Evolutionary conservation across 1,140 invertebrate species (phyloP), one percentile per base, ranked within the genome.

Genomic region (Zaprionus nigranus): DNA sequence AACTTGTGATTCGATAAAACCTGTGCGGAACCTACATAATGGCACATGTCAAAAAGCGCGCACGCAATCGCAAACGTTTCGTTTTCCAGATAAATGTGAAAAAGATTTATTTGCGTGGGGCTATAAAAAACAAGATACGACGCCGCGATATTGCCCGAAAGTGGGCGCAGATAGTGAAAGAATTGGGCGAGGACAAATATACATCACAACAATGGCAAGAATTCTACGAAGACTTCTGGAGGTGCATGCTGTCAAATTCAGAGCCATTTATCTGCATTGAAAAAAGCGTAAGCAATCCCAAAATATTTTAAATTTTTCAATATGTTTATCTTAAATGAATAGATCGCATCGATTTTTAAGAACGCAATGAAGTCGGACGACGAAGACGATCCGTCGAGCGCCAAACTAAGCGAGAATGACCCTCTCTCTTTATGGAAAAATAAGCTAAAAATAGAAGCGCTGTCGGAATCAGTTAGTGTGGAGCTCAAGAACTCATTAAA

Each of bases 31-130:
- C 24, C 40, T 36, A 43, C n/a, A 60, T 69, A 74, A 74, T 65
- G 71, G 71, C 49, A 74, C 57, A 22, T 69, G 57, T 43, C 9
- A 30, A 57, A 54, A 59, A 20, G 34, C n/a, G 58, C 17, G 61
- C 11, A 15, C 15, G 9, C 17, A 58, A 34, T 30, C n/a, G 11
- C 1, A 51, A 22, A 51, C 46, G 20, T 5, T 22, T 22, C 20
- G 20, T 15, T 9, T 43, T 17, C 2, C 17, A 6, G 3, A 51
- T 22, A 22, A 22, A 7, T 51, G 9, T 22, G 1, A 13, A 5
- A 2, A n/a, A 17, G 2, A n/a, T 17, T 5, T 43, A 17, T 46
- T 17, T 7, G 40, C 11, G 3, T 0, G 5, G n/a, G 22, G 20
- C 20, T 5, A 20, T 51, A 13, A 13, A 12, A 22, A 12, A 11